Evolutionary conservation across 2,797 vertebrate species (phyloP), one percentile per base, ranked within the genome.

Genomic region (Triplophysa bombifrons): DNA sequence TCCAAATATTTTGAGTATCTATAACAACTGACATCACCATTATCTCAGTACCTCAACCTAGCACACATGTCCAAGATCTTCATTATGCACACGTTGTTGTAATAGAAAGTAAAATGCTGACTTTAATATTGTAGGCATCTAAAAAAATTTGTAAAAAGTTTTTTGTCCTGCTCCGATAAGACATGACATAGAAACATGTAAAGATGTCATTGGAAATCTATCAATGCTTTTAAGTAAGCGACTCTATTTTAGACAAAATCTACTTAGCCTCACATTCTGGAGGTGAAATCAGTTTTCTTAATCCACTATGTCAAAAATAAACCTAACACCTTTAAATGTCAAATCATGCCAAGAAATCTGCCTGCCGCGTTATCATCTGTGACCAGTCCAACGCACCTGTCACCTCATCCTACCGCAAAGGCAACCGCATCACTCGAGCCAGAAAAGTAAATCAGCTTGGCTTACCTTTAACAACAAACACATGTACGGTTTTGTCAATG

Each of bases 381-480:
- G 19, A 67, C 81, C 50, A 72, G 66, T 66, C 70, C 61, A 72
- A 80, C 64, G 64, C 71, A 56, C 61, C 68, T 69, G 78, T 73
- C 72, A 67, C 78, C 76, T 73, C 64, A 84, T 73, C 83, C 69
- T 78, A 74, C 74, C n/a, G 53, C 63, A 75, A 61, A 70, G 78
- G 84, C 56, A 74, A 80, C 78, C 69, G 71, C 81, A 74, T 71
- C 76, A 78, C 77, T 75, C 11, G 70, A 86, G 80, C 84, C 84
- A 82, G 81, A 86, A 80, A 88, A 84, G 81, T 86, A 88, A 89
- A 91, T 88, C 88, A 87, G 79, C 85, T 89, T 88, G 85, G 86
- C 90, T 91, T 91, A 90, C 91, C 83, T 89, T 86, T 78, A 85
- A 81, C 88, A 88, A 87, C 88, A 89, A 87, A 89, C 85, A 87